Conservation (phyloP, 2,888 invertebrate species). For the Alentia gelatinosa region DNA sequence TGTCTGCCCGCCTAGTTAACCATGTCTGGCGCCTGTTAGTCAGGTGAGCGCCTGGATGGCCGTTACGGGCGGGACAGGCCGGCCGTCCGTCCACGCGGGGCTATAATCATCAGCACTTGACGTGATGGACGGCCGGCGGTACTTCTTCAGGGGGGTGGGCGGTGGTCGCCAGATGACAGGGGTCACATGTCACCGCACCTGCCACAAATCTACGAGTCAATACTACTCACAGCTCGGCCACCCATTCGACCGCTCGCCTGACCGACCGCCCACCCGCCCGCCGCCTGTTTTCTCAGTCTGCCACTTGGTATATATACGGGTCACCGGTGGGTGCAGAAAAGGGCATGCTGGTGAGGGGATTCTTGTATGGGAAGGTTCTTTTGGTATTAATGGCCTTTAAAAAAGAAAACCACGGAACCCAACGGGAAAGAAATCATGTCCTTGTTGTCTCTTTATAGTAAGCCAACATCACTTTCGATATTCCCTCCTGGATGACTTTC, state of each 20-base stretch:
- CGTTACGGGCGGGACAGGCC: not conserved
- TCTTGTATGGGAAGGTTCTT: too few species aligned
- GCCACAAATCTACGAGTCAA: slow-evolving; percentile 12
- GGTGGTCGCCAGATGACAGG: not conserved
- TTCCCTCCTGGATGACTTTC: too few species aligned
- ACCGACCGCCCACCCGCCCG: not conserved
- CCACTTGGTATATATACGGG: too few species aligned
- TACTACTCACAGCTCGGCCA: not conserved
- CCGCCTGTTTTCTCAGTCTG: not conserved
- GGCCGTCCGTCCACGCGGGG: not conserved
- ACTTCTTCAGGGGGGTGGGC: too few species aligned
- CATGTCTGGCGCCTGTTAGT: not conserved
- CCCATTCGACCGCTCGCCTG: not conserved
- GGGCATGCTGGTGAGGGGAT: too few species aligned
- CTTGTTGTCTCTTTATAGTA: too few species aligned
- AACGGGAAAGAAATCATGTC: too few species aligned
- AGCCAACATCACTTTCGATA: too few species aligned
- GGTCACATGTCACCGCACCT: not conserved
- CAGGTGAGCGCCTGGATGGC: not conserved
- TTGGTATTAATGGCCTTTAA: too few species aligned
- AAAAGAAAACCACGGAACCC: too few species aligned
- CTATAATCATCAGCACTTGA: slow-evolving; percentile 6
- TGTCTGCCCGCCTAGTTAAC: not conserved
- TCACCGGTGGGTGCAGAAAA: too few species aligned
- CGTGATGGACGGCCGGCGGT: not conserved